Base-by-base conservation (phyloP, 1,140 invertebrate genomes). In the Cotesia vestalis region DNA sequence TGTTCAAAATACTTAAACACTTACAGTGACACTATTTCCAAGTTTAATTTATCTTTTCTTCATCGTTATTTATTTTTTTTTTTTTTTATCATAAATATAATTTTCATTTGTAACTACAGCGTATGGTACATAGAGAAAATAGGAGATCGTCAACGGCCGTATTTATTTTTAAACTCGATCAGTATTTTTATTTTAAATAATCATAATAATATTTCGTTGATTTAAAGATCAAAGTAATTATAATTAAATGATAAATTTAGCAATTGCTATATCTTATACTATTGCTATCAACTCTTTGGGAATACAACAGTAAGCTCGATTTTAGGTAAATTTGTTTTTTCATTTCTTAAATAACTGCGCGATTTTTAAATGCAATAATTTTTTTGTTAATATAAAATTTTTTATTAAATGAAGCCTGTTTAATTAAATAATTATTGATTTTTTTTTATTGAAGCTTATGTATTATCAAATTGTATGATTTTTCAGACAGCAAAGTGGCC, bases 61-160 rank as follows among this genome's bases (percentile, higher is more conserved):
- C 11, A 46, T 46, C 5, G 11, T 46, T 46, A 46, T 46, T 46
- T 46, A 11, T 46, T 46, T 9, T 46, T 9, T 46, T 46, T 46
- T 46, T 46, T 11, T 46, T 46, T 46, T 46, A 78, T 81, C 79
- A 80, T 79, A 81, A 83, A 82, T 80, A 83, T 80, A 82, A 83
- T 82, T 83, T 81, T 69, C 38, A 74, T 81, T 78, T 71, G 79
- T 81, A 82, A 81, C 72, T 79, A 78, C 77, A 78, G 73, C 75
- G 75, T 81, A 82, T 79, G 66, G 78, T 83, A 83, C 79, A 82
- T 72, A 73, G 71, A 82, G 79, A 46, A 78, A 76, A 79, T 66
- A 52, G 72, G 75, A 74, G 62, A 77, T 78, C 72, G 66, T 75
- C 51, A 69, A 38, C 76, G 77, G 46, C 69, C 75, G 3, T 71